A percentile compares a stretch with the other conserved stretches of the same genome.
phyloP scores from a whole-genome alignment of 2,888 invertebrate genomes.

The Caenorhabditis macrosperma region DNA sequence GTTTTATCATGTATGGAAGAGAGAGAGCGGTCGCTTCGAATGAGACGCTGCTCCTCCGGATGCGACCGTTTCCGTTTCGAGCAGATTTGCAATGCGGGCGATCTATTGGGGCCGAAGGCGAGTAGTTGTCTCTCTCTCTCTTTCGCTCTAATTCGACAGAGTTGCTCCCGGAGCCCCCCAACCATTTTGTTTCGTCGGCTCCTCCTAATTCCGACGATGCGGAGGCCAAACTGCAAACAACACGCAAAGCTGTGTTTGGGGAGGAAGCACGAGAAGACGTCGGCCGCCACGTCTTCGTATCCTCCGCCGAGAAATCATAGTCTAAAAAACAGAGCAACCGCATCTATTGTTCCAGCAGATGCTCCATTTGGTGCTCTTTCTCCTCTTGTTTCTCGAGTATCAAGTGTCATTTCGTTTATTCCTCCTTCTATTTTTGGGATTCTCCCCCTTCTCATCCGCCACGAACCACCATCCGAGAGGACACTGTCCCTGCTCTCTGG shows the following conservation, averaged over 20 bases:
- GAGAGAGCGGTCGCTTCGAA: not conserved
- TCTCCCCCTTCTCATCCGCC: not conserved
- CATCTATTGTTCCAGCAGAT: not conserved
- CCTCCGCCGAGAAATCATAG: constrained; percentile 11
- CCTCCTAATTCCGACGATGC: constrained; percentile 25
- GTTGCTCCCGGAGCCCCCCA: constrained; percentile 9
- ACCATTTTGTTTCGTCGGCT: constrained; percentile 23
- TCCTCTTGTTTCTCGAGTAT: constrained; percentile 13
- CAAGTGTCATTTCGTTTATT: constrained; percentile 23
- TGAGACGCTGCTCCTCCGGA: constrained; percentile 17
- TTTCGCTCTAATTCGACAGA: constrained; percentile 21
- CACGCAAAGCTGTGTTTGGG: constrained; percentile 24
- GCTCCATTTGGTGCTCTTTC: constrained; percentile 7
- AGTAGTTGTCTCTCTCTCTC: not conserved
- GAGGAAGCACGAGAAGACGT: not conserved
- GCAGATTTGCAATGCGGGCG: constrained; percentile 16
- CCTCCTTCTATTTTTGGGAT: not conserved
- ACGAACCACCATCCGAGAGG: too few relatives aligned
- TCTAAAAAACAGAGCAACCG: constrained; percentile 13
- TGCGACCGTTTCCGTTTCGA: constrained; percentile 41
- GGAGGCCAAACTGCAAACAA: constrained; percentile 28
- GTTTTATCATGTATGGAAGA: constrained; percentile 9
- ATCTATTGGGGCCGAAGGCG: not conserved
- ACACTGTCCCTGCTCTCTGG: too few relatives aligned
- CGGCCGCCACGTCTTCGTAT: not conserved